These are phyloP conservation scores for Cirrhinus mrigala DNA, from an alignment of 2,797 vertebrate genomes.

Conservation along the genomic window DNA sequence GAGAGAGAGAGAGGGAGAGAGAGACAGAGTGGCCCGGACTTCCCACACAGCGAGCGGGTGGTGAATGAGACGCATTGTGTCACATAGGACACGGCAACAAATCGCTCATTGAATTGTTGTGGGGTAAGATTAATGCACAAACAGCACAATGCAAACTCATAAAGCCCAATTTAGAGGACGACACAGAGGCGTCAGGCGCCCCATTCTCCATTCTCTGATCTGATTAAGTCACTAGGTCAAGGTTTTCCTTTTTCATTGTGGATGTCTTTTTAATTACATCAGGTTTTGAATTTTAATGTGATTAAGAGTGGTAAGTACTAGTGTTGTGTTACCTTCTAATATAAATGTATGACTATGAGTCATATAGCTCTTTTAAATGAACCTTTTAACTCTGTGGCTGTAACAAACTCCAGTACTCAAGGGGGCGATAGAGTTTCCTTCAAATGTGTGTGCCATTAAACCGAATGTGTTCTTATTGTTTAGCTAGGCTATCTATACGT, in stretches of 20 bases:
- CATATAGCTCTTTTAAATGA: not conserved
- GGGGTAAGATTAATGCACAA: conserved; percentile 64
- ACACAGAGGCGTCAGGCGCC: conserved; percentile 60
- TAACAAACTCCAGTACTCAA: conserved; percentile 3
- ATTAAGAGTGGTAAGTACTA: not conserved
- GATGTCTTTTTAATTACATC: not conserved
- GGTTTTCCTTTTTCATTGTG: conserved; percentile 31
- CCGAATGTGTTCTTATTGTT: not conserved
- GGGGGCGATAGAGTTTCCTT: not conserved
- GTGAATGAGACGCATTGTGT: conserved; percentile 52
- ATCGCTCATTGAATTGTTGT: conserved; percentile 73
- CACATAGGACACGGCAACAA: conserved; percentile 55
- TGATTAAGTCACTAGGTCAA: conserved; percentile 52
- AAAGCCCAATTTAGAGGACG: conserved; percentile 61
- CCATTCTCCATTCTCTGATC: conserved; percentile 61
- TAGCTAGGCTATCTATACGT: not conserved
- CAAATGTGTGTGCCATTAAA: not conserved
- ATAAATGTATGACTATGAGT: not conserved
- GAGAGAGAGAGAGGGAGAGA: conserved; percentile 19
- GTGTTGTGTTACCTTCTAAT: not conserved
- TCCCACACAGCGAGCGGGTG: conserved; percentile 55
- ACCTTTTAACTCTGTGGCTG: not conserved
- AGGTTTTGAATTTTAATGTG: not conserved
- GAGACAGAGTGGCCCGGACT: conserved; percentile 24
- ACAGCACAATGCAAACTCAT: conserved; percentile 68